These are phyloP conservation scores for Palaemon carinicauda DNA, from an alignment of 1,140 invertebrate species.

Conservation along the genomic window DNA sequence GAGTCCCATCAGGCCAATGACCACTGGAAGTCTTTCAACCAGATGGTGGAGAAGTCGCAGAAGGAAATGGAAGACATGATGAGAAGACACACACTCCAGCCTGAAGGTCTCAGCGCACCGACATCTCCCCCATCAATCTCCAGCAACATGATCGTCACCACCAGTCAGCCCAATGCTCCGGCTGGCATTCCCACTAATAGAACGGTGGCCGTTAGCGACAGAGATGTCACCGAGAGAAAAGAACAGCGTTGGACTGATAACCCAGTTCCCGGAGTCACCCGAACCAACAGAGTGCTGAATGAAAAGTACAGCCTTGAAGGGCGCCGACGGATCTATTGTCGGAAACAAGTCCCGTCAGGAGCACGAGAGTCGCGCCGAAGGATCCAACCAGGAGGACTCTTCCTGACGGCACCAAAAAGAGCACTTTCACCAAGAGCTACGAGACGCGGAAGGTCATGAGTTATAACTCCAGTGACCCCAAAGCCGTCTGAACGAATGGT, in stretches of 20 bases:
- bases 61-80: conserved; percentile 60
- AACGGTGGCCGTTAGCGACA: conserved; percentile 34
- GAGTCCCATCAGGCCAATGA: neutral
- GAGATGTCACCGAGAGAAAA: conserved; percentile 54
- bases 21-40: conserved; percentile 57
- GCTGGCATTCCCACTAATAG: conserved; percentile 40
- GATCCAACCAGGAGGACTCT: conserved; percentile 49
- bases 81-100: conserved; percentile 51
- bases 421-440: conserved; percentile 59
- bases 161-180: neutral
- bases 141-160: conserved; percentile 2
- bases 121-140: neutral
- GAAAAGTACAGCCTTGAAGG: conserved; percentile 53
- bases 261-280: conserved; percentile 48
- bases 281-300: conserved; percentile 50
- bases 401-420: conserved; percentile 58
- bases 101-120: conserved; percentile 2
- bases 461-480: conserved; percentile 50
- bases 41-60: conserved; percentile 58
- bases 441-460: conserved; percentile 56
- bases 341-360: conserved; percentile 50
- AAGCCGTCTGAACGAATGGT: conserved; percentile 48
- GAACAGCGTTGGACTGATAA: conserved; percentile 56
- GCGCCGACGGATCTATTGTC: conserved; percentile 51
- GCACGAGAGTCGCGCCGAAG: conserved; percentile 57